Base-by-base conservation (phyloP, 2,113 vertebrate species). In the Etheostoma cragini region DNA sequence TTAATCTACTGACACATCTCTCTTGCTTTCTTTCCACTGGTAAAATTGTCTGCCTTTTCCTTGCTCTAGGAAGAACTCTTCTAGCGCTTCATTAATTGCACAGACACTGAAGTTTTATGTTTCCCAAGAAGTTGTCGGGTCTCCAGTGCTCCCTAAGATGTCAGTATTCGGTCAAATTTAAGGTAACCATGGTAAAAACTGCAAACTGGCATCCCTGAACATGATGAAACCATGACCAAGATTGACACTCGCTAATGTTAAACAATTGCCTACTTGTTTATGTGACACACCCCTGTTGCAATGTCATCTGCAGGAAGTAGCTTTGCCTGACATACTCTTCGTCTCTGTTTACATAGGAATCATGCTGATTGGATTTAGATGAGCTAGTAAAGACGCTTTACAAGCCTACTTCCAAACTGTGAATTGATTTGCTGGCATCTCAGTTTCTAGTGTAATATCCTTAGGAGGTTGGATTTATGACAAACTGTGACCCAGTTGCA, bases 401-500 rank as follows among this genome's bases (percentile, higher is more conserved):
- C 80, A 90, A 88, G 83, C 68, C 80, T 68, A 30, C 78, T 83
- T 91, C 88, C 85, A 90, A 94, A 91, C 86, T 90, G 90, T 83
- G 90, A 91, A 93, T 94, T 94, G 94, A 95, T 93, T 93, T 90
- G 93, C 88, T 56, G 82, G 89, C 89, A 88, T 94, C 93, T 94
- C 90, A 64, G 83, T 90, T 94, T 91, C 89, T 90, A 89, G 85
- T 91, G 87, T 88, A 89, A 92, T 89, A 88, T 94, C 92, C 93
- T 94, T 91, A 92, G 88, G 92, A 92, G 92, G 83, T 76, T 90
- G 89, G 83, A 94, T 94, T 93, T 94, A 94, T 78, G 89, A 87
- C 92, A 87, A 86, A 88, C 80, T 72, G 68, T 90, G 93, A 94
- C 92, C 89, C 84, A 82, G 83, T 86, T 91, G 91, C 86, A 92